Base-by-base conservation (phyloP, 2,888 invertebrate genomes). In the Neocrepidodera transversa region DNA sequence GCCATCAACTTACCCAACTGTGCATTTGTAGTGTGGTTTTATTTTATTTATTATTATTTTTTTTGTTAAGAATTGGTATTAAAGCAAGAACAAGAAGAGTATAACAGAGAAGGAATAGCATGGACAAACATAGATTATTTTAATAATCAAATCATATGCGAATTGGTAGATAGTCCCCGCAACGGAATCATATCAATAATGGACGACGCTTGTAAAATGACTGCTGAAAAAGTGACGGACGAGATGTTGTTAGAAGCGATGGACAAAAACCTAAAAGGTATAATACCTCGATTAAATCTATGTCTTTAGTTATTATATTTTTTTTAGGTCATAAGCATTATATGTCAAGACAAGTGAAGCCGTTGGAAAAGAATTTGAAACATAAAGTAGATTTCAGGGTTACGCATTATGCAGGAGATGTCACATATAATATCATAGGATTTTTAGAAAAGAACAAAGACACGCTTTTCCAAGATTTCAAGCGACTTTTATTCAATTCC, bases 381-480 rank as follows among this genome's bases (percentile, higher is more conserved):
- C 71, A 69, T 51, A 71, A 71, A 59, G 63, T 74, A 23, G 88
- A 93, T 76, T 94, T 94, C 76, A 84, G 90, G 65, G 88, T 94
- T 66, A 92, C 88, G 10, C 98, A 98, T 79, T 98, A 98, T 78
- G 98, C 98, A 0, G 98, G 98, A 2, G 95, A 97, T 75, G 98
- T 98, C 20, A 91, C 92, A 10, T 98, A 98, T 82, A 87, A 87
- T 53, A 86, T 96, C 13, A 84, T 84, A 10, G 95, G 96, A 1
- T 98, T 98, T 82, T 86, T 98, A 80, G 97, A 98, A 79, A 98
- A 98, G 82, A 98, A 98, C 82, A 95, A 91, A 79, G 98, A 98
- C 79, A 92, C 93, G 0, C 83, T 98, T 47, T 98, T 94, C 83
- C 97, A 97, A 83, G 97, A 98, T 81, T 93, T 98, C 74, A 98